phyloP scores from a whole-genome alignment of 2,888 invertebrate species.

The Labia minor region DNA sequence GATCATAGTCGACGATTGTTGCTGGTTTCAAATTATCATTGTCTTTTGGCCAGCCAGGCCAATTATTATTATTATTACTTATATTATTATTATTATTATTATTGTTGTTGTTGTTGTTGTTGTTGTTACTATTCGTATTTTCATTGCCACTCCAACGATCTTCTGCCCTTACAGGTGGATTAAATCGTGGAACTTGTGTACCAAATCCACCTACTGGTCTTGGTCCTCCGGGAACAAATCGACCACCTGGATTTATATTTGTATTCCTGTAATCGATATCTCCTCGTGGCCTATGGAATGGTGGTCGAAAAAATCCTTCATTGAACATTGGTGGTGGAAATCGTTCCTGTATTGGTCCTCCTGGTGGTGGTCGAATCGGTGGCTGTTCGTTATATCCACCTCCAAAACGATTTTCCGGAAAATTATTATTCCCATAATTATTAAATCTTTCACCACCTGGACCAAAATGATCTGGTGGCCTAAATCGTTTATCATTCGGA shows the following conservation, averaged over 20 bases:
- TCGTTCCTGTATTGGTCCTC: not conserved
- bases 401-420: no score
- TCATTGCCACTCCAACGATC: not conserved
- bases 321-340: not conserved
- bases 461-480: not conserved
- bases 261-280: no score
- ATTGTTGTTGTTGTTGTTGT: no score
- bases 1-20: conserved; percentile 59
- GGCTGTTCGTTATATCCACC: no score
- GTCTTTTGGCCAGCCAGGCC: conserved; percentile 7
- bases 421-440: no score
- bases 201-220: not conserved
- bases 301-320: no score
- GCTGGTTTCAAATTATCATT: conserved; percentile 42
- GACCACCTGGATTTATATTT: not conserved
- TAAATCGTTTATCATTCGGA: conserved; percentile 4
- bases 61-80: not conserved
- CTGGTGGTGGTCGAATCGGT: no score
- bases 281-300: no score
- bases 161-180: not conserved
- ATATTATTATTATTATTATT: no score
- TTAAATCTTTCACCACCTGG: not conserved
- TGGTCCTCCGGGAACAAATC: not conserved
- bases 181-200: not conserved
- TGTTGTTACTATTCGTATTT: no score